Evolutionary conservation across 2,888 invertebrate genomes (phyloP), one percentile per base, ranked within the genome.

Genomic region (Amblyjoppa fuscipennis): DNA sequence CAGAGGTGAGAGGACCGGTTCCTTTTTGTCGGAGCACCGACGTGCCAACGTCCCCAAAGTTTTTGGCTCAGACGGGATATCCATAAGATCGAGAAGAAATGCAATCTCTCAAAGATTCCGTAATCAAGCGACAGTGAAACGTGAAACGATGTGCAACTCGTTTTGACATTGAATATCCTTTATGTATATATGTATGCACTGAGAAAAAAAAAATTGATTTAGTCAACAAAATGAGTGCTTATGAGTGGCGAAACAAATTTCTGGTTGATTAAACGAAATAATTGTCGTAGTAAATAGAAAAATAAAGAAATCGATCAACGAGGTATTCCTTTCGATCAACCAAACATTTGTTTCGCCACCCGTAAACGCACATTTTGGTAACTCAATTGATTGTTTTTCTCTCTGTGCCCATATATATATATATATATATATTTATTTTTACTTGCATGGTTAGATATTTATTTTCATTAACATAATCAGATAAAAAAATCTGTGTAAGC

Each of bases 1-100:
- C 59, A 13, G 59, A 59, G 59, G 28, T 28, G 28, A 64, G 16
- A 68, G 45, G 66, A 71, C 79, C 73, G 69, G 80, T 84, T 80
- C 82, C n/a, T 56, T 61, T 78, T 49, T 51, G 70, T 41, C 41
- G n/a, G 59, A 59, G 28, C 45, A 49, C 28, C 13, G 25, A 59
- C 59, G 45, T 16, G 45, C 45, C 11, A 28, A 28, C 53, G 73
- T n/a, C 9, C 71, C 70, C 7, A 69, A 74, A 53, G 49, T 38
- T 79, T 41, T 41, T 73, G 64, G 69, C 81, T 75, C 78, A 79
- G 69, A 64, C 56, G 20, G 3, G 59, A 61, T 34, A 69, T 13
- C 6, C 1, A 73, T 56, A 59, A 59, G 20, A 3, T 41, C 25
- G 20, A 20, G 31, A 34, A 56, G 34, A 70, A 70, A 20, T 31